phyloP scores from a whole-genome alignment of 2,113 vertebrate genomes.

The Myotis davidii region DNA sequence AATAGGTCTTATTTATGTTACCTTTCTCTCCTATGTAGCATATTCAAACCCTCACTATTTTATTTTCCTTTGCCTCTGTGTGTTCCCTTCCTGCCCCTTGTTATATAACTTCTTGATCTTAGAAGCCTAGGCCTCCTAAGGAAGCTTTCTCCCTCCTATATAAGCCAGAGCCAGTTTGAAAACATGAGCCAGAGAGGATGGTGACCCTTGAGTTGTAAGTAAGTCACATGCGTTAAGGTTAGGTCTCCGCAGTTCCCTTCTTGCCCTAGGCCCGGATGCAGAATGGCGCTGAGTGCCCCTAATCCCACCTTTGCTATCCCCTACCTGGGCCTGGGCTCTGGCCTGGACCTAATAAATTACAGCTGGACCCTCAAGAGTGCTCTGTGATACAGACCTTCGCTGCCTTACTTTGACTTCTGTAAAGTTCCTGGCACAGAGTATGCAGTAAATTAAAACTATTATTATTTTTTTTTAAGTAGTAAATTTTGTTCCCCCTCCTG shows the following conservation, averaged over 20 bases:
- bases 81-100: neutral
- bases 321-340: neutral
- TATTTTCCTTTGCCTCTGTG: slow-evolving; percentile 1
- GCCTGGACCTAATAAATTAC: neutral
- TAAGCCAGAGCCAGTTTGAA: neutral
- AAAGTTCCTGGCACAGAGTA: neutral
- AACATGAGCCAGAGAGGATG: too few relatives aligned
- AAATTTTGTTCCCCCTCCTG: neutral
- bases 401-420: neutral
- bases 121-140: neutral
- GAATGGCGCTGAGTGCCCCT: too few relatives aligned
- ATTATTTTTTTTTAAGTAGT: neutral
- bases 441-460: neutral
- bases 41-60: neutral
- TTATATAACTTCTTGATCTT: neutral
- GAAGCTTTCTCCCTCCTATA: neutral
- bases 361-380: neutral
- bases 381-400: neutral
- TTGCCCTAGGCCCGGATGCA: neutral
- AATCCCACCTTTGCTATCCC: neutral
- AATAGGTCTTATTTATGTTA: neutral
- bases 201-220: neutral
- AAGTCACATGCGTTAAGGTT: neutral
- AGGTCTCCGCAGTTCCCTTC: neutral
- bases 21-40: neutral